A percentile compares a stretch with the other conserved stretches of the same genome.
phyloP scores from a whole-genome alignment of 2,797 vertebrate genomes.

The Pygocentrus nattereri region DNA sequence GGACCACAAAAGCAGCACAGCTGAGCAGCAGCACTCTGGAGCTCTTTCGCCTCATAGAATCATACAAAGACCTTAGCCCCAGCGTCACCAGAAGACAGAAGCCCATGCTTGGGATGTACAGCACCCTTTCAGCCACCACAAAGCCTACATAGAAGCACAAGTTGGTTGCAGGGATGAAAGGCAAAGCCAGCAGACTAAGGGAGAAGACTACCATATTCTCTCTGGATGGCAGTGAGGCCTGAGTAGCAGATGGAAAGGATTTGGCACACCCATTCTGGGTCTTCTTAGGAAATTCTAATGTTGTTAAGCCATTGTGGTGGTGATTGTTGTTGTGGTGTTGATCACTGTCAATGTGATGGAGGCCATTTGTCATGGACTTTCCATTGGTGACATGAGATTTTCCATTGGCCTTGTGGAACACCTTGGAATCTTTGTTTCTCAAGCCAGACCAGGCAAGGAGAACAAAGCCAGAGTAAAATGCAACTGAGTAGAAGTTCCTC shows the following conservation, averaged over 20 bases:
- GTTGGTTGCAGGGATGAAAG: slow-evolving; percentile 97
- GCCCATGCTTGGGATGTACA: slow-evolving; percentile 99
- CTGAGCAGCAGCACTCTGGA: slow-evolving; percentile 86
- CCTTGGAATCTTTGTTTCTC: slow-evolving; percentile 66
- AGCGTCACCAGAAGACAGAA: slow-evolving; percentile 95
- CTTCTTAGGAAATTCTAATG: slow-evolving; percentile 67
- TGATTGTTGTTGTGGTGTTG: slow-evolving; percentile 72
- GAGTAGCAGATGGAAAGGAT: slow-evolving; percentile 49
- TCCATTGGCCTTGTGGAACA: slow-evolving; percentile 82
- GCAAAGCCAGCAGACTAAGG: slow-evolving; percentile 91
- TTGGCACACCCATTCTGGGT: slow-evolving; percentile 68
- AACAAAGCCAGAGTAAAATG: slow-evolving; percentile 88
- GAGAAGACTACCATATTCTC: slow-evolving; percentile 92
- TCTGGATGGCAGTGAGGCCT: slow-evolving; percentile 82
- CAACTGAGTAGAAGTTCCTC: slow-evolving; percentile 89
- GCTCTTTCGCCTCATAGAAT: slow-evolving; percentile 83
- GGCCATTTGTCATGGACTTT: slow-evolving; percentile 89
- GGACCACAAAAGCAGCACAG: slow-evolving; percentile 85
- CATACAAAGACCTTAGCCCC: slow-evolving; percentile 87
- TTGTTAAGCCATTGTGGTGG: slow-evolving; percentile 68
- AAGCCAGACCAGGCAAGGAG: slow-evolving; percentile 85
- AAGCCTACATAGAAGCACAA: slow-evolving; percentile 99
- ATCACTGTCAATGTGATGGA: slow-evolving; percentile 78
- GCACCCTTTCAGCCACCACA: slow-evolving; percentile 97
- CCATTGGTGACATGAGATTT: slow-evolving; percentile 86